Percentiles rank a stretch among this genome's conserved stretches.
phyloP scores from a whole-genome alignment of 2,797 vertebrate genomes.

The Sebastiscus albofasciatus region DNA sequence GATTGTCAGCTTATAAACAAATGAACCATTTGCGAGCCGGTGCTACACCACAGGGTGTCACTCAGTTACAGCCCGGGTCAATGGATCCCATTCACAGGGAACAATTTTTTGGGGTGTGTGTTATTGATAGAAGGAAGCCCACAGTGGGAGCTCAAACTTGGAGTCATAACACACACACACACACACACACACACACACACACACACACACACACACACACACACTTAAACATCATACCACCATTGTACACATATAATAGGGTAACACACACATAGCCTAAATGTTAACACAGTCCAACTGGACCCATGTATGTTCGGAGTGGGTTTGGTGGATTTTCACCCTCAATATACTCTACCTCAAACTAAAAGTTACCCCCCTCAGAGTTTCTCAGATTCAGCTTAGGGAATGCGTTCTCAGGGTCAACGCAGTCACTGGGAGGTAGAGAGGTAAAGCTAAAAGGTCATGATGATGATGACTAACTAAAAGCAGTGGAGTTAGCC shows the following conservation, averaged over 20 bases:
- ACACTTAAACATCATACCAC: neutral
- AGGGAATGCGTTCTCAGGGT: conserved; percentile 26
- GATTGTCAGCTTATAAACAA: conserved; percentile 78
- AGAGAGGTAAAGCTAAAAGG: conserved; percentile 5
- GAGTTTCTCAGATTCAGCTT: conserved; percentile 12
- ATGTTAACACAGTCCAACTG: neutral
- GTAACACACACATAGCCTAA: neutral
- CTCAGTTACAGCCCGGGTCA: conserved; percentile 60
- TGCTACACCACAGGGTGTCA: conserved; percentile 64
- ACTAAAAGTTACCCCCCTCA: neutral
- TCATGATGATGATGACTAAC: neutral
- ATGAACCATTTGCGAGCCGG: conserved; percentile 58
- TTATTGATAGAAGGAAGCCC: conserved; percentile 65
- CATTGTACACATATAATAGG: neutral
- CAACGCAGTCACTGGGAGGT: neutral
- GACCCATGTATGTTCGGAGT: neutral
- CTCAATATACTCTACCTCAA: neutral
- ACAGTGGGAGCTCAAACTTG: conserved; percentile 44
- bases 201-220: neutral
- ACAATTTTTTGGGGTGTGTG: conserved; percentile 27
- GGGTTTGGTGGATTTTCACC: conserved; percentile 20
- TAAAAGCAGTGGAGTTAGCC: neutral
- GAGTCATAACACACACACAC: conserved; percentile 31
- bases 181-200: neutral
- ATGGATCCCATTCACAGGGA: conserved; percentile 69